Conservation (phyloP, 2,888 invertebrate genomes). For the Epirrhoe alternata region DNA sequence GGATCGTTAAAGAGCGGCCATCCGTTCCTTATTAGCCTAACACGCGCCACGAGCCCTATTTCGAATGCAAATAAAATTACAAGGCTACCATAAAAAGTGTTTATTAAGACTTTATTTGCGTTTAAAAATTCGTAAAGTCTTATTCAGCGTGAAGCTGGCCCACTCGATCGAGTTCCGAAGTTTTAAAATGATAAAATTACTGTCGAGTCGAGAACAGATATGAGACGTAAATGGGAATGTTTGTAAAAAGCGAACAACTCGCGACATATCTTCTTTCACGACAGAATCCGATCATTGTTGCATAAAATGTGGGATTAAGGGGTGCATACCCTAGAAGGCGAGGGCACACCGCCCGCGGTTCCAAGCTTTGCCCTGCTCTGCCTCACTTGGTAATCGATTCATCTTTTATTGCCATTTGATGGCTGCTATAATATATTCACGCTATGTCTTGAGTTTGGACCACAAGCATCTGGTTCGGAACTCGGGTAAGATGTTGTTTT, state of each 20-base stretch:
- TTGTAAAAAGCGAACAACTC: conserved; percentile 66
- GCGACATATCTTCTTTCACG: conserved; percentile 69
- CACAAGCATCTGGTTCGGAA: neutral
- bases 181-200: conserved; percentile 81
- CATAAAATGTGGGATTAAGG: conserved; percentile 74
- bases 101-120: conserved; percentile 81
- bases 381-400: conserved; percentile 65
- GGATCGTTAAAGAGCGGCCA: conserved; percentile 72
- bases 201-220: conserved; percentile 65
- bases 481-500: neutral
- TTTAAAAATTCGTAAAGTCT: conserved; percentile 83
- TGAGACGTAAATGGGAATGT: conserved; percentile 78
- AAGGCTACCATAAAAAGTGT: conserved; percentile 77
- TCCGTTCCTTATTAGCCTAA: conserved; percentile 79
- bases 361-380: conserved; percentile 39
- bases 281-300: conserved; percentile 71
- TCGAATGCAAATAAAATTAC: conserved; percentile 79
- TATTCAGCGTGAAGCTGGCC: conserved; percentile 68
- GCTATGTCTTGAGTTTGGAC: conserved; percentile 19
- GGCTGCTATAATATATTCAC: conserved; percentile 56
- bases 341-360: conserved; percentile 38
- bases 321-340: conserved; percentile 59
- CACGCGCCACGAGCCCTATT: conserved; percentile 77
- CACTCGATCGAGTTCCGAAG: conserved; percentile 68
- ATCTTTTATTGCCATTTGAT: conserved; percentile 69